A percentile compares a stretch with the other conserved stretches of the same genome.
Evolutionary conservation across 2,888 invertebrate species (phyloP).

Genomic region (Acleris holmiana): DNA sequence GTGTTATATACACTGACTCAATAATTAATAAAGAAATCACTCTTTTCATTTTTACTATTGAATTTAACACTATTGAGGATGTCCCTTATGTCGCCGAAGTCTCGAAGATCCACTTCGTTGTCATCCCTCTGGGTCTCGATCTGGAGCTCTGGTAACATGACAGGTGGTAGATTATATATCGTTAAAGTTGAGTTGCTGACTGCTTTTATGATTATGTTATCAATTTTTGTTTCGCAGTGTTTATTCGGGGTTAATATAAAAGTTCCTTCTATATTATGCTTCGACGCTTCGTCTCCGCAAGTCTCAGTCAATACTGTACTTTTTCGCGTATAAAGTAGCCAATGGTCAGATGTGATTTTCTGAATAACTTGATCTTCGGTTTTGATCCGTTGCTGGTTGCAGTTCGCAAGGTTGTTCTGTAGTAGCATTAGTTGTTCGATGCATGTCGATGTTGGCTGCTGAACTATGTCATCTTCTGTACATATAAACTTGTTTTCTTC

Average conservation of each 20-base stretch:
- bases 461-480: conserved; percentile 10
- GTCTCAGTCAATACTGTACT: conserved; percentile 7
- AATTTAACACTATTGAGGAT: conserved; percentile 4
- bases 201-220: background rate
- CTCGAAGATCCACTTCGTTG: conserved; percentile 7
- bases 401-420: conserved; percentile 28
- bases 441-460: conserved; percentile 19
- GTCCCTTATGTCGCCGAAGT: conserved; percentile 1
- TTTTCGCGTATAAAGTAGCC: conserved; percentile 8
- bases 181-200: background rate
- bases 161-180: background rate
- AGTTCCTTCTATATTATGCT: conserved; percentile 17
- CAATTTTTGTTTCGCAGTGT: conserved; percentile 4
- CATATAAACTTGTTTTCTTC: conserved; percentile 22
- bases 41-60: background rate
- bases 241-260: conserved; percentile 9
- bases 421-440: conserved; percentile 35
- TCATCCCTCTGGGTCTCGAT: background rate
- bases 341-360: conserved; percentile 1
- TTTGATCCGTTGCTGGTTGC: conserved; percentile 15
- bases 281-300: conserved; percentile 14
- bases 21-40: background rate
- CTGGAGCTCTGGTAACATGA: conserved; percentile 3
- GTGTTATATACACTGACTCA: conserved; percentile 4
- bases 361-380: conserved; percentile 6